phyloP scores from a whole-genome alignment of 2,888 invertebrate genomes.

The Latheticus oryzae region DNA sequence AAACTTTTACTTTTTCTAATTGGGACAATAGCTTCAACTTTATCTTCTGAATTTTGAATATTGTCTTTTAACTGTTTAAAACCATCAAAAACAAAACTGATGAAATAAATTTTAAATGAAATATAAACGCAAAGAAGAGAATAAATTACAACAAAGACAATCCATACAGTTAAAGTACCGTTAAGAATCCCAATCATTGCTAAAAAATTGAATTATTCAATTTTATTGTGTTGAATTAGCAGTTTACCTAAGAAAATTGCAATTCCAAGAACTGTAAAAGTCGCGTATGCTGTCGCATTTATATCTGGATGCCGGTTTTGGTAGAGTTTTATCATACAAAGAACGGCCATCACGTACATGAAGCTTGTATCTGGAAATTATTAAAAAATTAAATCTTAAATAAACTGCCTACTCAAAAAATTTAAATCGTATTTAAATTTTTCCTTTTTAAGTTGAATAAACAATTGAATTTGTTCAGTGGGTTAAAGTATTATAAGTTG shows the following conservation, averaged over 20 bases:
- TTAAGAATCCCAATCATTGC: conserved; percentile 76
- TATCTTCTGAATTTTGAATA: not conserved
- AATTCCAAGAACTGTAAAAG: conserved; percentile 79
- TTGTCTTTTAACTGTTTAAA: conserved; percentile 73
- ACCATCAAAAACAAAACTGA: conserved; percentile 67
- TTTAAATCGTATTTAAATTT: too few species aligned
- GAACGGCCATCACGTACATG: conserved; percentile 90
- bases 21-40: conserved; percentile 47
- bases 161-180: conserved; percentile 76
- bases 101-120: conserved; percentile 62
- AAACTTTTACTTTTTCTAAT: conserved; percentile 50
- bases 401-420: too few species aligned
- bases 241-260: conserved; percentile 75
- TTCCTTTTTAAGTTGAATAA: too few species aligned
- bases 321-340: conserved; percentile 88
- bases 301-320: conserved; percentile 89
- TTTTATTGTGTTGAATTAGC: too few species aligned
- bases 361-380: conserved; percentile 83
- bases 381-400: not conserved
- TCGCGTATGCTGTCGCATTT: conserved; percentile 83
- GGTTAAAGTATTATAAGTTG: too few species aligned
- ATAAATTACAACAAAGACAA: conserved; percentile 77
- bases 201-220: conserved; percentile 59
- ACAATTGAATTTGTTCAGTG: conserved; percentile 16
- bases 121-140: conserved; percentile 69